These are phyloP conservation scores for Dryas iulia DNA, from an alignment of 1,140 invertebrate genomes.

Conservation along the genomic window DNA sequence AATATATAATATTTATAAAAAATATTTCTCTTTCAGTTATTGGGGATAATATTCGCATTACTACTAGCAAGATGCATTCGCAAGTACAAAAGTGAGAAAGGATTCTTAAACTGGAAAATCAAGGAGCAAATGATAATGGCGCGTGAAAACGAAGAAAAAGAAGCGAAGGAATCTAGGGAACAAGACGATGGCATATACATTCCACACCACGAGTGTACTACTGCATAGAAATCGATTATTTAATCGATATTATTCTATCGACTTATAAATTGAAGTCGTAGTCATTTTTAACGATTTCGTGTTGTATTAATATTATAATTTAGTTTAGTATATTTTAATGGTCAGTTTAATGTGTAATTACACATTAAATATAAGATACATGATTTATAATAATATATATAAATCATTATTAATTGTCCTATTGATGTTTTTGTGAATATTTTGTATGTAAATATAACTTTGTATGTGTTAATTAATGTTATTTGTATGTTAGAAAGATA, in stretches of 20 bases:
- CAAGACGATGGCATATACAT: conserved; percentile 47
- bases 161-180: conserved; percentile 23
- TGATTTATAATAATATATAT: too few species aligned
- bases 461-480: too few species aligned
- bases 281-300: background rate
- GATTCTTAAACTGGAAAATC: conserved; percentile 83
- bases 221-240: conserved; percentile 40
- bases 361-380: too few species aligned
- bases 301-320: background rate
- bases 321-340: background rate
- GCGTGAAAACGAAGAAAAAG: conserved; percentile 42
- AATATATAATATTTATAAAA: too few species aligned
- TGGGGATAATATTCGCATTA: conserved; percentile 92
- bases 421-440: background rate
- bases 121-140: conserved; percentile 65
- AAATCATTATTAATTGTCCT: background rate
- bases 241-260: background rate
- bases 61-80: conserved; percentile 90
- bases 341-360: background rate
- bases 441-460: background rate
- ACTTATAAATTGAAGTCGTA: background rate
- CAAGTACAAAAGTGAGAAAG: conserved; percentile 86
- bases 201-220: conserved; percentile 50
- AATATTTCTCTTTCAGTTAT: conserved; percentile 81
- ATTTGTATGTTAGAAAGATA: too few species aligned